Conservation (phyloP, 1,140 invertebrate genomes). For the Lordiphosa clarofinis region DNA sequence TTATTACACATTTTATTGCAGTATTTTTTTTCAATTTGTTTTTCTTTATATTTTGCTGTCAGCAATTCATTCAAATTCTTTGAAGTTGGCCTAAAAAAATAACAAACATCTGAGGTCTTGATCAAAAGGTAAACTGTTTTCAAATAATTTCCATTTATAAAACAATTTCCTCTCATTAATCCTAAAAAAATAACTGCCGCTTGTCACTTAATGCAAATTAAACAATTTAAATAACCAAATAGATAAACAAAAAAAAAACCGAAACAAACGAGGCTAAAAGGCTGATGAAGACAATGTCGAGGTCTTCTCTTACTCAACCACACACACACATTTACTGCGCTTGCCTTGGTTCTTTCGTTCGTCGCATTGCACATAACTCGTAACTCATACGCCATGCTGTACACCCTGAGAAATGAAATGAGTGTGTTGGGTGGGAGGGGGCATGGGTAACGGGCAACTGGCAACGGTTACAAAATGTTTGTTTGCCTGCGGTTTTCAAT, state of each 20-base stretch:
- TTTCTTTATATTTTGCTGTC: no score
- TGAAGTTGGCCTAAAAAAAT: neutral
- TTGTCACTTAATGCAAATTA: conserved; percentile 70
- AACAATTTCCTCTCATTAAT: conserved; percentile 3
- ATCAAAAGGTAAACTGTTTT: neutral
- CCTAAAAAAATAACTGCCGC: conserved; percentile 29
- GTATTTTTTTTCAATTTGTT: neutral
- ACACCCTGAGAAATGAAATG: conserved; percentile 6
- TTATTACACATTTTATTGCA: neutral
- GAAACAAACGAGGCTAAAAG: conserved; percentile 26
- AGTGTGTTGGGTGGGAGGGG: no score
- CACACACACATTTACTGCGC: conserved; percentile 4
- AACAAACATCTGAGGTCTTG: neutral
- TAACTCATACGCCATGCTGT: conserved; percentile 64
- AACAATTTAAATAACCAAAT: conserved; percentile 71
- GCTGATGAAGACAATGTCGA: conserved; percentile 28
- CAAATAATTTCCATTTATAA: neutral
- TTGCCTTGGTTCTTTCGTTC: conserved; percentile 17
- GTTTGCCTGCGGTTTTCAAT: conserved; percentile 60
- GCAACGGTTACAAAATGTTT: conserved; percentile 46
- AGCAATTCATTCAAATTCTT: neutral
- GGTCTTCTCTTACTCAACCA: conserved; percentile 7
- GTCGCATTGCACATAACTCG: conserved; percentile 65
- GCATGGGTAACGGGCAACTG: neutral
- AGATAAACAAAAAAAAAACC: conserved; percentile 51